These are phyloP conservation scores for Lasiommata megera DNA, from an alignment of 2,888 invertebrate species.

Conservation along the genomic window DNA sequence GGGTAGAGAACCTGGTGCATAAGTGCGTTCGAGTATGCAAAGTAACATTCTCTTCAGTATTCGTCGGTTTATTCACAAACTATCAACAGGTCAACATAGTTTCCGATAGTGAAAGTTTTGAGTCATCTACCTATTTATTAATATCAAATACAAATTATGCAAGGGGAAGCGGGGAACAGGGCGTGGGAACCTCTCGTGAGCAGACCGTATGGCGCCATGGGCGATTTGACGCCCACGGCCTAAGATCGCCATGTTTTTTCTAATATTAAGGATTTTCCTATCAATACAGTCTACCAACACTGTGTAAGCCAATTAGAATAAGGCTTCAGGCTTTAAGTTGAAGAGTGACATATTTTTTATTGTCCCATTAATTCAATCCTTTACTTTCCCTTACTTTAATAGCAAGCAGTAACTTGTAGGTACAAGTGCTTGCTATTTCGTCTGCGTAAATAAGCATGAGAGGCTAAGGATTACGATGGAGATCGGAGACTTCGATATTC, in stretches of 20 bases:
- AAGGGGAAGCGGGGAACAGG: constrained; percentile 36
- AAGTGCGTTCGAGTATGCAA: too few species aligned
- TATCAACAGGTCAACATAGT: background rate
- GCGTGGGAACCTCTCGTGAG: constrained; percentile 56
- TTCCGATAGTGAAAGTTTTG: constrained; percentile 30
- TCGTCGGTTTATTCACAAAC: background rate
- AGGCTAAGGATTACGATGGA: too few species aligned
- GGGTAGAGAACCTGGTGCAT: too few species aligned
- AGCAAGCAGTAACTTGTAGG: too few species aligned
- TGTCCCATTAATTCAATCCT: too few species aligned
- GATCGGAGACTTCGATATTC: too few species aligned
- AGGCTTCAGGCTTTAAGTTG: too few species aligned
- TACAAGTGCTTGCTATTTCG: too few species aligned
- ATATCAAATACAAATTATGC: constrained; percentile 51
- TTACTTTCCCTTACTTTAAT: too few species aligned
- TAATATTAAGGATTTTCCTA: background rate
- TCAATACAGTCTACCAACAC: background rate
- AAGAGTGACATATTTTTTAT: too few species aligned
- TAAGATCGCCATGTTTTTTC: background rate
- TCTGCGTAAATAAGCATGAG: too few species aligned
- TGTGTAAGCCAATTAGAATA: background rate
- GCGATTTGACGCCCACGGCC: constrained; percentile 32
- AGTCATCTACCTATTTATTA: constrained; percentile 46
- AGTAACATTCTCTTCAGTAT: too few species aligned
- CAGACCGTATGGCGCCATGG: constrained; percentile 73